A percentile compares a stretch with the other conserved stretches of the same genome.
Conservation (phyloP, 2,113 vertebrate species). For the Leiothrix lutea region DNA sequence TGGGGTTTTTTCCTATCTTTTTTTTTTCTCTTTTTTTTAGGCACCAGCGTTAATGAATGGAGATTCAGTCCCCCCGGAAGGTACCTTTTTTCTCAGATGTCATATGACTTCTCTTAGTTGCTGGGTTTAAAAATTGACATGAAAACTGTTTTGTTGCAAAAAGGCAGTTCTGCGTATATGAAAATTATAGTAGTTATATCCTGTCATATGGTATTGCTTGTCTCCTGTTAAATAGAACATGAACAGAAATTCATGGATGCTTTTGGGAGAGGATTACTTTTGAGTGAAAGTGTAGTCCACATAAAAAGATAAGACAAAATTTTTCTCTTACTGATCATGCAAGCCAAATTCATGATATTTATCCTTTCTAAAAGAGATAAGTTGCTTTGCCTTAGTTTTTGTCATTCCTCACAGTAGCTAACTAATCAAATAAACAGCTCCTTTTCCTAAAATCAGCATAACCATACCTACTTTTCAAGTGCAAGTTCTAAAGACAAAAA, state of each 20-base stretch:
- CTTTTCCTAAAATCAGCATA: neutral
- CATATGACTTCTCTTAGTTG: neutral
- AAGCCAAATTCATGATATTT: neutral
- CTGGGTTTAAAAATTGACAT: neutral
- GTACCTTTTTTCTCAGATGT: slow-evolving; percentile 61
- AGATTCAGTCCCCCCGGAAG: slow-evolving; percentile 70
- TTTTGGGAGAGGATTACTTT: neutral
- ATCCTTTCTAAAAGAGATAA: neutral
- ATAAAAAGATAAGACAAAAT: neutral
- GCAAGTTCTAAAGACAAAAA: neutral
- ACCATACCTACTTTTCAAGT: neutral
- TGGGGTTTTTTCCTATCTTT: neutral
- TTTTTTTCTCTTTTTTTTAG: slow-evolving; percentile 67
- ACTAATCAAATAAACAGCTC: neutral
- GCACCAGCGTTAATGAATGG: slow-evolving; percentile 59
- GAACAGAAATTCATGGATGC: neutral
- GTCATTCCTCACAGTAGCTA: neutral
- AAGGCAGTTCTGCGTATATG: neutral
- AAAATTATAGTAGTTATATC: neutral
- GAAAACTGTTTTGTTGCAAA: neutral
- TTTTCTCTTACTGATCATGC: neutral
- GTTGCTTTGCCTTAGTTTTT: neutral
- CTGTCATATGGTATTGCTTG: neutral
- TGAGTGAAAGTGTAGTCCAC: neutral
- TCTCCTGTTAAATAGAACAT: neutral